Conservation (phyloP, 2,113 vertebrate genomes). For the Indicator maculatus region DNA sequence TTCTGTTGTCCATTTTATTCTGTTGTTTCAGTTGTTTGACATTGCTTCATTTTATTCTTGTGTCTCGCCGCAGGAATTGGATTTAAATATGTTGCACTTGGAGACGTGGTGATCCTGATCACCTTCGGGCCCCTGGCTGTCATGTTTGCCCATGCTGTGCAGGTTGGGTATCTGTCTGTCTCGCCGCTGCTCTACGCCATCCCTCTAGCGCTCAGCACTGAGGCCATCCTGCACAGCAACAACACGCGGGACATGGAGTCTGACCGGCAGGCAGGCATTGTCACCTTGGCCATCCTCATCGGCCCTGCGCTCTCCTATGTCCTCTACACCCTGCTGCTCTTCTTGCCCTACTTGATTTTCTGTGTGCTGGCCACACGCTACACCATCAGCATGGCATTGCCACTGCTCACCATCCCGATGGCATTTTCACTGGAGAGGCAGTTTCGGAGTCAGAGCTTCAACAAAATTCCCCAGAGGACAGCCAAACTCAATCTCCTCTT, state of each 20-base stretch:
- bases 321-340: constrained; percentile 90
- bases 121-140: constrained; percentile 97
- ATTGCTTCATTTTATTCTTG: constrained; percentile 7
- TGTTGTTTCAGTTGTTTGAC: neutral
- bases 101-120: constrained; percentile 96
- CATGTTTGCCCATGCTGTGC: constrained; percentile 94
- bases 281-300: constrained; percentile 94
- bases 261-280: constrained; percentile 92
- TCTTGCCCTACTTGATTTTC: constrained; percentile 92
- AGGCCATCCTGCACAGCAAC: constrained; percentile 98
- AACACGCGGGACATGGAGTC: constrained; percentile 98
- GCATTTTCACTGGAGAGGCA: constrained; percentile 93
- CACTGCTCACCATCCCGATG: constrained; percentile 93
- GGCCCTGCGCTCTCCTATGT: constrained; percentile 92
- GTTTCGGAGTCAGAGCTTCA: constrained; percentile 89
- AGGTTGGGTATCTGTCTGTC: constrained; percentile 92
- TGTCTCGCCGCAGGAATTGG: constrained; percentile 85
- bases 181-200: constrained; percentile 92
- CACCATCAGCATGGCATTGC: constrained; percentile 94
- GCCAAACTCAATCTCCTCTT: constrained; percentile 95
- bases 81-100: constrained; percentile 95
- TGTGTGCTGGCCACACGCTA: constrained; percentile 91
- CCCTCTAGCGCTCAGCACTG: constrained; percentile 93
- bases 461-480: constrained; percentile 92
- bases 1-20: neutral